Evolutionary conservation across 2,888 invertebrate species (phyloP).

Genomic region (Pelosia muscerda): DNA sequence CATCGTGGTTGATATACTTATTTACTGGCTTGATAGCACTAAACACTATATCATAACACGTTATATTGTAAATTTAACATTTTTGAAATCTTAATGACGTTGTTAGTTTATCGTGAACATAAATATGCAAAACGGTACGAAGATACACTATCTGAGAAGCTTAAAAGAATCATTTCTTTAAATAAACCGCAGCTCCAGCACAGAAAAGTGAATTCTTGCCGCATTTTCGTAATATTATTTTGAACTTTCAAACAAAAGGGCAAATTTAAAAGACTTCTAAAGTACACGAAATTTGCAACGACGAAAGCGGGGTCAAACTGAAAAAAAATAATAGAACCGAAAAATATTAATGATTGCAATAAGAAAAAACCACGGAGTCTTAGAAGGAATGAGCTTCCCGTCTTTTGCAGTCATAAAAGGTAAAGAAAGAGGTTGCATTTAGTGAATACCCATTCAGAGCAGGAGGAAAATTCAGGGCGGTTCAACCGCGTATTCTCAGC

Average conservation of each 20-base stretch:
- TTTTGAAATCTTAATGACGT: not conserved
- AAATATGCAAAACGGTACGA: not conserved
- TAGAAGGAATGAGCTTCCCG: conserved; percentile 77
- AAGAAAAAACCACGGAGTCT: conserved; percentile 66
- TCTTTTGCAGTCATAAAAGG: conserved; percentile 82
- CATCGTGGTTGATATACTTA: too few relatives aligned
- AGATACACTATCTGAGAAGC: not conserved
- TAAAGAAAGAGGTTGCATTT: conserved; percentile 80
- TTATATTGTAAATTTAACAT: too few relatives aligned
- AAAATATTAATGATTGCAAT: conserved; percentile 75
- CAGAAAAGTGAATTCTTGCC: not conserved
- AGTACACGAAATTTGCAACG: conserved; percentile 26
- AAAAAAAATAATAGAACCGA: conserved; percentile 56
- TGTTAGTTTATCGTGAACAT: not conserved
- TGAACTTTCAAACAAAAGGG: not conserved
- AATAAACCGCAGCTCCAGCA: not conserved
- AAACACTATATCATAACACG: too few relatives aligned
- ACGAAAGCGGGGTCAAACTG: conserved; percentile 40
- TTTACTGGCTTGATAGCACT: too few relatives aligned
- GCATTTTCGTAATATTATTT: not conserved
- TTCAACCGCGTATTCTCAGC: conserved; percentile 71
- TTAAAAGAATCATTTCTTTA: not conserved
- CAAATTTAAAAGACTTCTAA: conserved; percentile 12
- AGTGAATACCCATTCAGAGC: conserved; percentile 84
- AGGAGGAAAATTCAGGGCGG: conserved; percentile 77